Evolutionary conservation across 2,797 vertebrate genomes (phyloP).

Genomic region (Neosalanx taihuensis): DNA sequence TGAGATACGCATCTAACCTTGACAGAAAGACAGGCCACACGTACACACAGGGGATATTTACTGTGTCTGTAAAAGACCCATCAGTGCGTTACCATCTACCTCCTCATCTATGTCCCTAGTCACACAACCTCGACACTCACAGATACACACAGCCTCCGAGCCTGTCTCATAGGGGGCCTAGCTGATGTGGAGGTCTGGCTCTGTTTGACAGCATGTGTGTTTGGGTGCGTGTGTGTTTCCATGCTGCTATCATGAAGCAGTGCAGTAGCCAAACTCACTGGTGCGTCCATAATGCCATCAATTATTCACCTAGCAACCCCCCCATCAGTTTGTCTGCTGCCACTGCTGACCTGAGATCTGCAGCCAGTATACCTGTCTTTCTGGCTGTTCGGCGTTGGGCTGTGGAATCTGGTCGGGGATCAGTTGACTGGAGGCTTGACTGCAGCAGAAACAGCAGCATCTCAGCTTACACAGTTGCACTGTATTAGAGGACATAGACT

Average conservation of each 20-base stretch:
- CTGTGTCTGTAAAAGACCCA: constrained; percentile 30
- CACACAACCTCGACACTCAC: neutral
- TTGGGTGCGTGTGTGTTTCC: constrained; percentile 8
- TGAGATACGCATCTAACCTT: constrained; percentile 52
- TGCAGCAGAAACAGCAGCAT: constrained; percentile 60
- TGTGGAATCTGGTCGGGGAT: constrained; percentile 42
- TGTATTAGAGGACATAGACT: constrained; percentile 45
- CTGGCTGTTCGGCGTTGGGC: constrained; percentile 18
- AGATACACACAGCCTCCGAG: neutral
- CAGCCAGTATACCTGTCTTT: constrained; percentile 22
- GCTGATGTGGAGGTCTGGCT: neutral
- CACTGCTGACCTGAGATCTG: constrained; percentile 37
- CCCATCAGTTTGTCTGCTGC: constrained; percentile 6
- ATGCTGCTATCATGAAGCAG: constrained; percentile 15
- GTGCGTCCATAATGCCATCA: constrained; percentile 69
- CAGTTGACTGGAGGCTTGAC: constrained; percentile 49
- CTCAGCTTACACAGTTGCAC: constrained; percentile 54
- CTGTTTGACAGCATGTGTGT: neutral
- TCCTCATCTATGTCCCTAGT: neutral
- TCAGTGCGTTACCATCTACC: constrained; percentile 16
- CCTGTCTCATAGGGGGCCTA: neutral
- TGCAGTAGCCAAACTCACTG: constrained; percentile 45
- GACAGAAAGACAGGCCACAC: constrained; percentile 39
- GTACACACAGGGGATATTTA: constrained; percentile 28
- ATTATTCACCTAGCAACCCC: constrained; percentile 60